Evolutionary conservation across 2,888 invertebrate species (phyloP).

Genomic region (Nebria salina): DNA sequence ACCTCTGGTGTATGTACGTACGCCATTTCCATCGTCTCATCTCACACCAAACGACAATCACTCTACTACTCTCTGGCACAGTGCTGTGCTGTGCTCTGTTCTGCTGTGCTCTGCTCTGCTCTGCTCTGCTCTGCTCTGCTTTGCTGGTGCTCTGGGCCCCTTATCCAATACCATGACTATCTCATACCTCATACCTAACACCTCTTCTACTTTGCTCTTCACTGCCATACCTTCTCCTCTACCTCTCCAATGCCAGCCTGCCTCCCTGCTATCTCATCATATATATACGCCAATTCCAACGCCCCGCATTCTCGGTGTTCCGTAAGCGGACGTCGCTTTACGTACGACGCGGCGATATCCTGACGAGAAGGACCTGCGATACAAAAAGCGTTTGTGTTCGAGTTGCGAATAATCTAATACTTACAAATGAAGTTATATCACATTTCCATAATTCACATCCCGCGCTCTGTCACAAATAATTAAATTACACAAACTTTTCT

Average conservation of each 20-base stretch:
- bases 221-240: background rate
- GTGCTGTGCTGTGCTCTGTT: background rate
- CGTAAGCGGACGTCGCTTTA: slow-evolving; percentile 1
- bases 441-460: slow-evolving; percentile 57
- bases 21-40: slow-evolving; percentile 7
- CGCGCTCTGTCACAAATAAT: slow-evolving; percentile 55
- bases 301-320: background rate
- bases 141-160: background rate
- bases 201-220: background rate
- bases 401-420: slow-evolving; percentile 54
- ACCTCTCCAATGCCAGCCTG: background rate
- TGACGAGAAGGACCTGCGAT: slow-evolving; percentile 49
- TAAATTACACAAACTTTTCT: slow-evolving; percentile 56
- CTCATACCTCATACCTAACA: background rate
- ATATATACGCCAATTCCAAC: background rate
- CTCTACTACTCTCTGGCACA: background rate
- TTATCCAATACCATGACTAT: background rate
- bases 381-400: slow-evolving; percentile 51
- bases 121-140: background rate
- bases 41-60: slow-evolving; percentile 1
- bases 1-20: slow-evolving; percentile 31
- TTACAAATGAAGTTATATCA: slow-evolving; percentile 55
- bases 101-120: background rate
- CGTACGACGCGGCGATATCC: background rate
- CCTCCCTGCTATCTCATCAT: background rate